These are phyloP conservation scores for Metopolophium dirhodum DNA, from an alignment of 1,140 invertebrate species.

Conservation along the genomic window DNA sequence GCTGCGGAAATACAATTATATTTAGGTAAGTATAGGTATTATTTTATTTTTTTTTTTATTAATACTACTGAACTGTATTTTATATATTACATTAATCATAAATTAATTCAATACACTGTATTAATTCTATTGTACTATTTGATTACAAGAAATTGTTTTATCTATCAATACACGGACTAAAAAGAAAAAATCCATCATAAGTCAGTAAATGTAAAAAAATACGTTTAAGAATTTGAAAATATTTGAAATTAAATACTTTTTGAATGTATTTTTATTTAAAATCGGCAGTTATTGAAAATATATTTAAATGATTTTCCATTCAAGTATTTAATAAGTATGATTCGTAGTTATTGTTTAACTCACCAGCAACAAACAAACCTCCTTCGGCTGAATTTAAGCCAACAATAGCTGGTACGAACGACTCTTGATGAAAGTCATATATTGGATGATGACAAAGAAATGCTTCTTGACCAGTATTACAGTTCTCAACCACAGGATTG, in stretches of 20 bases:
- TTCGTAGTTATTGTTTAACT: not conserved
- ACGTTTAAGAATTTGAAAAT: too few relatives aligned
- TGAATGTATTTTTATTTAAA: not conserved
- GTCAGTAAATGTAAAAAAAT: too few relatives aligned
- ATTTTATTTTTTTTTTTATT: not conserved
- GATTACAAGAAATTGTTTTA: not conserved
- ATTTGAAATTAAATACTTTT: not conserved
- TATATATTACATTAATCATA: not conserved
- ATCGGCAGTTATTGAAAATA: not conserved
- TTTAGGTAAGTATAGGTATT: not conserved
- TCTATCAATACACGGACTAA: not conserved
- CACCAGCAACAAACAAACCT: not conserved
- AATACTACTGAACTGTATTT: not conserved
- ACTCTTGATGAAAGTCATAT: constrained; percentile 44
- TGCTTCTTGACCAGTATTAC: constrained; percentile 4
- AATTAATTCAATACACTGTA: not conserved
- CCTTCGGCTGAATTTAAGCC: constrained; percentile 53
- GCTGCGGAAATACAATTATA: not conserved
- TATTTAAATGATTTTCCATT: not conserved
- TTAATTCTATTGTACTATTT: not conserved
- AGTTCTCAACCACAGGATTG: constrained; percentile 11
- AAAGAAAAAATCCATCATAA: too few relatives aligned
- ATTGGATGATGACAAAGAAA: constrained; percentile 38
- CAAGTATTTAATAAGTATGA: too few relatives aligned
- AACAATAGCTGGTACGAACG: constrained; percentile 38